phyloP scores from a whole-genome alignment of 2,888 invertebrate genomes.

The Tipula helvola region DNA sequence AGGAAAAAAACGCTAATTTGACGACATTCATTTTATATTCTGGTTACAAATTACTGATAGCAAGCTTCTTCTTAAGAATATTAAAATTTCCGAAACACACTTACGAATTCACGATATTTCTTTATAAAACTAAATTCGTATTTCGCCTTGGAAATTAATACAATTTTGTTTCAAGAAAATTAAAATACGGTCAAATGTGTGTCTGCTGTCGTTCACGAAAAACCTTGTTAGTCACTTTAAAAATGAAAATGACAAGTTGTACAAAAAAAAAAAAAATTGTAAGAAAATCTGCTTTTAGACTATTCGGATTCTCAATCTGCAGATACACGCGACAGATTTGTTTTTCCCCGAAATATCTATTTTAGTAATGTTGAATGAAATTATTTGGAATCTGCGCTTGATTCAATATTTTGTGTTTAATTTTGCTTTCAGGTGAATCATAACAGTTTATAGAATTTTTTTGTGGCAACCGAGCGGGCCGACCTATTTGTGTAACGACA shows the following conservation, averaged over 20 bases:
- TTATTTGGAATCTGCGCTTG: neutral
- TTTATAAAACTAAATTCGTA: neutral
- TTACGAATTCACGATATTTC: no score
- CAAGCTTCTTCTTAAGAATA: no score
- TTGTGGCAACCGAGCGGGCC: neutral
- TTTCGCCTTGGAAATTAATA: neutral
- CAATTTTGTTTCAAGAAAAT: neutral
- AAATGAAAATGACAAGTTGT: neutral
- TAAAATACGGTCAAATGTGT: neutral
- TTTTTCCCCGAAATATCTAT: neutral
- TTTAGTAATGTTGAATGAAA: neutral
- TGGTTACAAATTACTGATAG: neutral
- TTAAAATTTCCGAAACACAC: no score
- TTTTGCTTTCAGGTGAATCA: neutral
- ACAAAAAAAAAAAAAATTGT: neutral
- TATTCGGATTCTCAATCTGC: neutral
- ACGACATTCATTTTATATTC: neutral
- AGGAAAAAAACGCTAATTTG: no score
- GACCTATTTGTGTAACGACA: neutral
- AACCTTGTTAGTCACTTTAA: neutral
- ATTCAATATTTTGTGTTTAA: neutral
- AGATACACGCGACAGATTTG: neutral
- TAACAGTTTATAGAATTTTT: neutral
- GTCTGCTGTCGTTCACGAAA: neutral
- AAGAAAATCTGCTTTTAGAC: neutral